Percentiles rank a stretch among this genome's conserved stretches.
Conservation (phyloP, 2,797 vertebrate genomes). For the Octomys mimax region DNA sequence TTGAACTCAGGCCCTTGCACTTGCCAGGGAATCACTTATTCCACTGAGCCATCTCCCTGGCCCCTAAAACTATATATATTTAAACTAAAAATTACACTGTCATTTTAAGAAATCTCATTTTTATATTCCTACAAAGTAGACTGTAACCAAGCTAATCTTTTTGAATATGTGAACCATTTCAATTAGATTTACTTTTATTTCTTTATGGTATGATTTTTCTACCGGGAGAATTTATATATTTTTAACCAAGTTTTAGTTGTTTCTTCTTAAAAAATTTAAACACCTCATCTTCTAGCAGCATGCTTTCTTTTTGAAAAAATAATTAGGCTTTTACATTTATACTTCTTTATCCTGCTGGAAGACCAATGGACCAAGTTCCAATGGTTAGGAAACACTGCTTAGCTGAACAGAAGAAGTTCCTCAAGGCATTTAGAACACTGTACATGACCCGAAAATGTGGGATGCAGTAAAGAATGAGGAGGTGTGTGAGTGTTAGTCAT, state of each 20-base stretch:
- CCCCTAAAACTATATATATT: neutral
- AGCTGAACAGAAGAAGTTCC: neutral
- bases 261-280: neutral
- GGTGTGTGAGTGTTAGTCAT: neutral
- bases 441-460: neutral
- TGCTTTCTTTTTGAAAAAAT: neutral
- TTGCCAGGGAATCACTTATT: too few species aligned
- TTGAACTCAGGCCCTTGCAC: too few species aligned
- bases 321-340: neutral
- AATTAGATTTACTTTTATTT: neutral
- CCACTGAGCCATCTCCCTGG: too few species aligned
- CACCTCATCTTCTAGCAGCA: neutral
- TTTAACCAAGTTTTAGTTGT: neutral
- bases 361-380: neutral
- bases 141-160: neutral
- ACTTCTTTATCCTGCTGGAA: neutral
- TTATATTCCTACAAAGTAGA: neutral
- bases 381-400: neutral
- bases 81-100: neutral
- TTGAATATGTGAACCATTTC: neutral
- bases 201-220: neutral
- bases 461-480: neutral
- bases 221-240: neutral
- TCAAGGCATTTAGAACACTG: neutral
- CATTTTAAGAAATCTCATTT: conserved; percentile 1